Evolutionary conservation across 2,888 invertebrate genomes (phyloP), one percentile per base, ranked within the genome.

Genomic region (Xanthorhoe designata): DNA sequence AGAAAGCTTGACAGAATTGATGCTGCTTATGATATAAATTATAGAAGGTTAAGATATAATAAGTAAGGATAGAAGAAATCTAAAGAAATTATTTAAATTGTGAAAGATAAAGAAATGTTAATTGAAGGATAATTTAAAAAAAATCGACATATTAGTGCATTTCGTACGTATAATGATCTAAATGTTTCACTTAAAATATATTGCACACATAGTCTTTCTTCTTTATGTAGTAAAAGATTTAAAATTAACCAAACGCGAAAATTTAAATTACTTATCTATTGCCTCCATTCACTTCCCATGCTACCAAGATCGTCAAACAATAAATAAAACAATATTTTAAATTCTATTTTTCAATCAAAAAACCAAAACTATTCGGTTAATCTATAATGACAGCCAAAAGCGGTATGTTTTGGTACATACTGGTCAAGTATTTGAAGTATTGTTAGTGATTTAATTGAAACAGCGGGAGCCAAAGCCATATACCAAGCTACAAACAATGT

Each of bases 381-480:
- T 51, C 63, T 76, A 79, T 71, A 75, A 68, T 77, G 75, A 80
- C 68, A 75, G 71, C 79, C 75, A 73, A 84, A 80, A 75, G 82
- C 81, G 84, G 84, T 83, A 84, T 90, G 86, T 92, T 90, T 89
- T 88, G 88, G 89, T 88, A 84, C 83, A 76, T 86, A 84, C 85
- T 85, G 85, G 83, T 81, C 86, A 84, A 86, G 87, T 84, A 91
- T 92, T 89, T 84, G 79, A 89, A 89, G 90, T 90, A 92, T 91
- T 92, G 92, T 92, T 90, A 89, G 92, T 88, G 88, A 87, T 90
- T 90, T 92, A 93, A 93, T 92, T 92, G 92, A 92, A 93, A 93
- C 93, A 92, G 93, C 92, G 80, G 92, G 92, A 85, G 89, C 79
- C 86, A 71, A 78, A 75, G 74, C 79, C 84, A 77, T 66, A 79